Conservation (phyloP, 2,113 vertebrate species). For the Zosterops pallidus region DNA sequence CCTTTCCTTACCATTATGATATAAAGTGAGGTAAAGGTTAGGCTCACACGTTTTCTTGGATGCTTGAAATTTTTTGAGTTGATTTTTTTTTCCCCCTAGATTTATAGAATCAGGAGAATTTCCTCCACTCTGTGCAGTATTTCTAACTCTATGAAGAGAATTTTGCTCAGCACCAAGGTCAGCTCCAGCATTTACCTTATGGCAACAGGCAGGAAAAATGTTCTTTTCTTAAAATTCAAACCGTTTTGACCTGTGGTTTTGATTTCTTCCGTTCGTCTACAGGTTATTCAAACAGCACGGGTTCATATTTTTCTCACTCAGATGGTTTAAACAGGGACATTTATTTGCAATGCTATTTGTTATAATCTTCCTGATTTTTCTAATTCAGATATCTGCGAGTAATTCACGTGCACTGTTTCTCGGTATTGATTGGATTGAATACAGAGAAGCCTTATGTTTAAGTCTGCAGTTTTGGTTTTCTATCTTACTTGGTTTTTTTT, state of each 20-base stretch:
- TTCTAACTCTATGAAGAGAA: background rate
- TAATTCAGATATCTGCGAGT: background rate
- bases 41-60: background rate
- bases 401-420: background rate
- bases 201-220: background rate
- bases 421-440: background rate
- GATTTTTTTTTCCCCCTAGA: background rate
- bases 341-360: background rate
- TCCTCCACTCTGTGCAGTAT: background rate
- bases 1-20: background rate
- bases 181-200: background rate
- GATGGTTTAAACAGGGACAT: rapidly evolving
- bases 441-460: background rate
- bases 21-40: background rate
- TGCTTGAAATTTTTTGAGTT: background rate
- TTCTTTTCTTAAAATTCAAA: background rate
- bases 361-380: background rate
- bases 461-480: background rate
- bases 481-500: background rate
- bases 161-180: background rate
- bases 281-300: background rate
- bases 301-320: background rate
- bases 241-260: rapidly evolving
- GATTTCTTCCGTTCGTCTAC: background rate
- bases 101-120: background rate